A percentile compares a stretch with the other conserved stretches of the same genome.
phyloP scores from a whole-genome alignment of 2,888 invertebrate genomes.

The Acanthosepion pharaonis region DNA sequence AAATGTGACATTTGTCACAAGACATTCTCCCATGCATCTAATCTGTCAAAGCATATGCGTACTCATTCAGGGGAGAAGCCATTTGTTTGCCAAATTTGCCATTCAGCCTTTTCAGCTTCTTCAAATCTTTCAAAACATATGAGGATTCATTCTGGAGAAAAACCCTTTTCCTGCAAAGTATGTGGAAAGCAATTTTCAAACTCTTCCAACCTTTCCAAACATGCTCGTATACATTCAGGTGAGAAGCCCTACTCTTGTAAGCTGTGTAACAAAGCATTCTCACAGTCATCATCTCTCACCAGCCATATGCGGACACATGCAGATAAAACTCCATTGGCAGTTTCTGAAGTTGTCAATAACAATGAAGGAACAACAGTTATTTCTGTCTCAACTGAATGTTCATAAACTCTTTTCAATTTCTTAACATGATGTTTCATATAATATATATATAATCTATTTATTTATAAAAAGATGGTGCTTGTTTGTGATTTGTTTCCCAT shows the following conservation, averaged over 20 bases:
- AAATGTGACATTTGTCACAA: conserved; percentile 25
- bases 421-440: neutral
- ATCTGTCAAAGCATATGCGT: conserved; percentile 35
- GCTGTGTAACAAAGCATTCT: neutral
- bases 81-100: conserved; percentile 23
- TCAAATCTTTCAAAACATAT: conserved; percentile 36
- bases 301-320: conserved; percentile 24
- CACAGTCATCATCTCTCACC: conserved; percentile 38
- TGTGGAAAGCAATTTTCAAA: conserved; percentile 2
- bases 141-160: conserved; percentile 39
- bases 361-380: neutral
- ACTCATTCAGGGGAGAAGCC: conserved; percentile 41
- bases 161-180: conserved; percentile 24
- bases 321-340: neutral
- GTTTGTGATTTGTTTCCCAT: neutral
- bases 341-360: neutral
- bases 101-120: neutral
- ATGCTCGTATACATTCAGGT: neutral
- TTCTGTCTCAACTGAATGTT: conserved; percentile 3
- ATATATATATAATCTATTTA: neutral
- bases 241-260: conserved; percentile 37
- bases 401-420: neutral
- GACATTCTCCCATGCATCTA: conserved; percentile 35
- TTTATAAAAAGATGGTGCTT: neutral
- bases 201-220: conserved; percentile 37